phyloP scores from a whole-genome alignment of 2,888 invertebrate genomes.

The Emesis russula region DNA sequence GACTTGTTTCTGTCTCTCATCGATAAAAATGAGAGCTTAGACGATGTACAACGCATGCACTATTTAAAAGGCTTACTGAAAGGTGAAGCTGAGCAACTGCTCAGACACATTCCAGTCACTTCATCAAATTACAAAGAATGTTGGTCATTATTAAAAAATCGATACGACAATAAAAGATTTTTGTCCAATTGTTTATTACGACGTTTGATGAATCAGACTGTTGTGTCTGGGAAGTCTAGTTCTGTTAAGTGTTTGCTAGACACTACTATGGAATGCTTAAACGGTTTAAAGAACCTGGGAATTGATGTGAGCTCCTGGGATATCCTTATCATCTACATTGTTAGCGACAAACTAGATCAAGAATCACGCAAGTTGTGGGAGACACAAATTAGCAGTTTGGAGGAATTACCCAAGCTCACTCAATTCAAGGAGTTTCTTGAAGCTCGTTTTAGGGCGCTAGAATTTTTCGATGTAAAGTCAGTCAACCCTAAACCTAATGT shows the following conservation, averaged over 20 bases:
- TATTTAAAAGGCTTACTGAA: too few species aligned
- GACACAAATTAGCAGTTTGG: not conserved
- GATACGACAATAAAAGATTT: constrained; percentile 82
- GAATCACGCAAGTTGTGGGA: not conserved
- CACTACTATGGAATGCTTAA: not conserved
- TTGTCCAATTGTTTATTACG: constrained; percentile 65
- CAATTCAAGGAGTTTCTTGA: not conserved
- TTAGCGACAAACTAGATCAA: not conserved
- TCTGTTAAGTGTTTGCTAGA: not conserved
- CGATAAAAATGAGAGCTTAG: too few species aligned
- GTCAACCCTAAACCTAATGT: not conserved
- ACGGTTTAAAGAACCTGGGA: not conserved
- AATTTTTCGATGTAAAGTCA: constrained; percentile 1
- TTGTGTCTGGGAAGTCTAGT: not conserved
- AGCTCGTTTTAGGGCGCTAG: not conserved
- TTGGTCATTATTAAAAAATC: constrained; percentile 39
- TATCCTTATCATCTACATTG: not conserved
- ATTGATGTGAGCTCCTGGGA: constrained; percentile 1
- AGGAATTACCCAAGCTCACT: not conserved
- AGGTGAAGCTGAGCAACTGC: too few species aligned
- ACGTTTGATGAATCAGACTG: constrained; percentile 33
- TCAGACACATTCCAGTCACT: too few species aligned
- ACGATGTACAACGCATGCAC: too few species aligned
- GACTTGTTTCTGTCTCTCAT: too few species aligned
- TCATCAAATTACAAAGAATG: too few species aligned